Base-by-base conservation (phyloP, 2,888 invertebrate species). In the Scelioninae gen. 1 region DNA sequence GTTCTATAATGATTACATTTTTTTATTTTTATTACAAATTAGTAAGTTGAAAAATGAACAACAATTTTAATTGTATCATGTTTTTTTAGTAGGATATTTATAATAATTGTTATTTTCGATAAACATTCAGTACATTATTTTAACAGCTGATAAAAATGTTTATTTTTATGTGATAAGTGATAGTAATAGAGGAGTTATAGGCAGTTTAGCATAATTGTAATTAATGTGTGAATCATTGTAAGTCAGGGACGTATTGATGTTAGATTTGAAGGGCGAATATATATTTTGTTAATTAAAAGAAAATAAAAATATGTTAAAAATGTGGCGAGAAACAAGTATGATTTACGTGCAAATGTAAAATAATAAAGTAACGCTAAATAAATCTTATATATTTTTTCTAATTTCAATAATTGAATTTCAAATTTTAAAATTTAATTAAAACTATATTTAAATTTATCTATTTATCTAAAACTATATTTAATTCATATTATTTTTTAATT, bases 91-190 rank as follows among this genome's bases (percentile, higher is more conserved):
- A 38, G 38, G 23, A 23, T 23, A 2, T 23, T 23, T 2, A 23
- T 23, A 23, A 23, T 23, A 23, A 23, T 23, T 23, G 4, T 1
- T 2, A 23, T 23, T 23, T 23, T 23, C 2, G 23, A 4, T 23
- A 23, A 23, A 23, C 1, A 23, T 23, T 9, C 3, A 38, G 10
- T 38, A 4, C 1, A 38, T 38, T 38, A 9, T 1, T 6, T 9
- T 38, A 38, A n/a, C 23, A 51, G 49, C 11, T 43, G 43, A 58
- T 58, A 56, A 58, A 47, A 38, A 5, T 56, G 56, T 34, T 56
- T 56, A 23, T 58, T 58, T 58, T 43, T 38, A 23, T 58, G 15
- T 43, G 43, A 40, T 58, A 58, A 58, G 58, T 58, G 40, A 58
- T 58, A 58, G 43, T 56, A 29, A 43, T 58, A 58, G 23, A 8